A percentile compares a stretch with the other conserved stretches of the same genome.
These are phyloP conservation scores for Antedon mediterranea DNA, from an alignment of 53 echinoderm and acorn worm genomes.

Conservation along the genomic window DNA sequence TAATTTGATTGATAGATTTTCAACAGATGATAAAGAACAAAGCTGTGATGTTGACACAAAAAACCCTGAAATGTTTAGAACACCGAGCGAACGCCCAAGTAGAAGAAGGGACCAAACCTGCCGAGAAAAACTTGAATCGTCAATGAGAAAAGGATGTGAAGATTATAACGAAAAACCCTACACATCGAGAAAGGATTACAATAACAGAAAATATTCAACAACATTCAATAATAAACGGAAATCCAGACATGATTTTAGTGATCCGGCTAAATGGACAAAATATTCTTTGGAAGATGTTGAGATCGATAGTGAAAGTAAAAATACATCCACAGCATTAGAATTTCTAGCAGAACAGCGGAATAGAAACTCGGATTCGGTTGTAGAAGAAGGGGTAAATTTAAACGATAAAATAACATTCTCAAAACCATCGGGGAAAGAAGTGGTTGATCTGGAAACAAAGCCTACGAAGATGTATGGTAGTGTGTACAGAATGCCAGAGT, in stretches of 20 bases:
- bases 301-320: conserved; percentile 39
- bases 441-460: background rate
- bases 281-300: conserved; percentile 62
- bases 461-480: conserved; percentile 22
- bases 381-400: conserved; percentile 8
- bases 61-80: background rate
- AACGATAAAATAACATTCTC: conserved; percentile 37
- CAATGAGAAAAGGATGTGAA: background rate
- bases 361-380: conserved; percentile 13
- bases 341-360: conserved; percentile 48
- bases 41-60: background rate
- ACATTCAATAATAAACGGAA: background rate
- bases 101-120: background rate
- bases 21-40: background rate
- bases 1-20: background rate
- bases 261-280: conserved; percentile 54
- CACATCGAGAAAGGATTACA: background rate
- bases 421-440: conserved; percentile 20
- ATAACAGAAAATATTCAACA: background rate
- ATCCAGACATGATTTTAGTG: background rate
- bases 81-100: background rate
- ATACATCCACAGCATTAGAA: conserved; percentile 51
- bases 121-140: background rate
- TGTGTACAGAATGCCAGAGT: conserved; percentile 66
- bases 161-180: background rate